Conservation (phyloP, 2,888 invertebrate species). For the Dimorphilus gyrociliatus region DNA sequence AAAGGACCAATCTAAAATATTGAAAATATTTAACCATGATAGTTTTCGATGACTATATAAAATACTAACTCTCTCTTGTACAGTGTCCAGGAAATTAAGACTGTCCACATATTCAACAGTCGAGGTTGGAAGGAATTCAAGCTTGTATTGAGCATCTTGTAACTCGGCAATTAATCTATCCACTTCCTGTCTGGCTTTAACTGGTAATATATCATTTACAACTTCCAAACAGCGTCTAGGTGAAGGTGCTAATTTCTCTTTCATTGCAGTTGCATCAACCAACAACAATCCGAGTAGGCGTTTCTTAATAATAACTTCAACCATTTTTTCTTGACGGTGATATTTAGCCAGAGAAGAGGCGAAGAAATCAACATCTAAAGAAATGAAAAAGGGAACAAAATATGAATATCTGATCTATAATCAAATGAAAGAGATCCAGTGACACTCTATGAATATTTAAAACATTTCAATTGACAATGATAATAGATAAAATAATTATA, state of each 20-base stretch:
- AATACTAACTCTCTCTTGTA: conserved; percentile 42
- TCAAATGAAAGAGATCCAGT: no score
- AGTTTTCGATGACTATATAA: no score
- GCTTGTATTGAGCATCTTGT: conserved; percentile 48
- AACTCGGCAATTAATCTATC: conserved; percentile 44
- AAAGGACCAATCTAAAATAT: conserved; percentile 47
- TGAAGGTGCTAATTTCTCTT: conserved; percentile 53
- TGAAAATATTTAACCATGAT: no score
- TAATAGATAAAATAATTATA: no score
- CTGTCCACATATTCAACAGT: conserved; percentile 57
- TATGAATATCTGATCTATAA: no score
- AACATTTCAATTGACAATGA: no score
- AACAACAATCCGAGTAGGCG: conserved; percentile 58
- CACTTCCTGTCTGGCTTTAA: conserved; percentile 25
- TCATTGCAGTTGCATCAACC: conserved; percentile 53
- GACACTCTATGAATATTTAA: no score
- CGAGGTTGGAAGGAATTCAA: conserved; percentile 49
- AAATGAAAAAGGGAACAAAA: not conserved
- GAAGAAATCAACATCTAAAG: conserved; percentile 46
- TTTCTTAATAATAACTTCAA: conserved; percentile 49
- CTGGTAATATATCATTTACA: conserved; percentile 31
- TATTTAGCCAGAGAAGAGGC: conserved; percentile 52
- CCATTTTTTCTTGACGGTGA: conserved; percentile 50
- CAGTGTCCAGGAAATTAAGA: conserved; percentile 52
- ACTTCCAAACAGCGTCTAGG: conserved; percentile 53